Evolutionary conservation across 2,113 vertebrate genomes (phyloP).

Genomic region (Chaetura pelagica): DNA sequence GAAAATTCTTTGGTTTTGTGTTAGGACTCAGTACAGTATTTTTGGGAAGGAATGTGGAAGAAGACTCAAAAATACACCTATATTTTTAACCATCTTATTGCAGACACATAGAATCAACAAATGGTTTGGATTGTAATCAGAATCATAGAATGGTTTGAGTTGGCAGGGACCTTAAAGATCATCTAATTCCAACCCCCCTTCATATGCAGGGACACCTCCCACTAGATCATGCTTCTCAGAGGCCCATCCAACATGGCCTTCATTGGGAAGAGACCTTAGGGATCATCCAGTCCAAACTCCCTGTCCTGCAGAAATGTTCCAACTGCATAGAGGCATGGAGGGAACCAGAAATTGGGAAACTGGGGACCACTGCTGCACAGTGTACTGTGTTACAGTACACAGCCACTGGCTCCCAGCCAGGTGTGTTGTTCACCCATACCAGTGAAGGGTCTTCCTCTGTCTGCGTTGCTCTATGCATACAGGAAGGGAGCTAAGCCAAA

Average conservation of each 20-base stretch:
- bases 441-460: neutral
- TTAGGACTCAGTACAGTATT: neutral
- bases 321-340: neutral
- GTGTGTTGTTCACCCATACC: accelerated
- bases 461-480: neutral
- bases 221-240: too few relatives aligned
- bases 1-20: neutral
- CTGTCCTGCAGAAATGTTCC: accelerated
- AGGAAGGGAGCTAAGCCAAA: neutral
- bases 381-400: neutral
- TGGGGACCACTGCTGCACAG: neutral
- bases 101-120: too few relatives aligned
- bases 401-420: neutral
- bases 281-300: too few relatives aligned
- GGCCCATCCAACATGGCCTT: too few relatives aligned
- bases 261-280: too few relatives aligned
- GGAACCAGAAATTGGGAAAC: neutral
- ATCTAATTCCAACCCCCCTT: too few relatives aligned
- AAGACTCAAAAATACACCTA: too few relatives aligned
- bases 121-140: too few relatives aligned
- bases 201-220: too few relatives aligned
- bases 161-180: too few relatives aligned
- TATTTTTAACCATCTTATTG: neutral
- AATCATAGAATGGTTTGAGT: too few relatives aligned
- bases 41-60: neutral